Conservation (phyloP, 1,140 invertebrate species). For the Cyclina sinensis region DNA sequence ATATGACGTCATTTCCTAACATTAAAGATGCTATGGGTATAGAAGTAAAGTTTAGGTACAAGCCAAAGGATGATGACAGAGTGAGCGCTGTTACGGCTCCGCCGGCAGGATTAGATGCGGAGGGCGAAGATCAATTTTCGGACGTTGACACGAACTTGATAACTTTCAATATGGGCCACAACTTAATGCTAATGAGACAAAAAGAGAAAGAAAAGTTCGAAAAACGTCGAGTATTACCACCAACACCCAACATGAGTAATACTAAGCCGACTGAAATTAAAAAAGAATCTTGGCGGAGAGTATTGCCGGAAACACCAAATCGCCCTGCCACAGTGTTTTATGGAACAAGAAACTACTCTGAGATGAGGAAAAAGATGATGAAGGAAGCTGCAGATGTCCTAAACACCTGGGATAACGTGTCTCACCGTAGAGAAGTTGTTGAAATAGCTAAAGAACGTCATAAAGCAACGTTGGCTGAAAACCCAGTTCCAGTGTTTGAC, state of each 20-base stretch:
- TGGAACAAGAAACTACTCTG: background rate
- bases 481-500: conserved; percentile 43
- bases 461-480: background rate
- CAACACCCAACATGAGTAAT: conserved; percentile 9
- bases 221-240: conserved; percentile 24
- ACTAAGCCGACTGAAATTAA: background rate
- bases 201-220: conserved; percentile 27
- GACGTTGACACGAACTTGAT: background rate
- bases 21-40: conserved; percentile 59
- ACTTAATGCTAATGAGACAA: conserved; percentile 18
- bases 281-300: conserved; percentile 43
- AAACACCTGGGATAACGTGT: conserved; percentile 19
- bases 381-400: conserved; percentile 52
- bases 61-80: conserved; percentile 13
- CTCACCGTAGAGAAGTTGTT: conserved; percentile 13
- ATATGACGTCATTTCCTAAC: conserved; percentile 47
- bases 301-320: conserved; percentile 50
- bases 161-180: conserved; percentile 37
- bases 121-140: background rate
- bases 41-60: conserved; percentile 29
- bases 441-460: conserved; percentile 53
- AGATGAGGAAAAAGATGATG: conserved; percentile 12
- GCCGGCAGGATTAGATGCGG: conserved; percentile 15
- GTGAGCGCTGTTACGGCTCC: conserved; percentile 26
- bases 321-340: conserved; percentile 29